A percentile compares a stretch with the other conserved stretches of the same genome.
phyloP scores from a whole-genome alignment of 2,888 invertebrate genomes.

The Hirtodrosophila histrioides region DNA sequence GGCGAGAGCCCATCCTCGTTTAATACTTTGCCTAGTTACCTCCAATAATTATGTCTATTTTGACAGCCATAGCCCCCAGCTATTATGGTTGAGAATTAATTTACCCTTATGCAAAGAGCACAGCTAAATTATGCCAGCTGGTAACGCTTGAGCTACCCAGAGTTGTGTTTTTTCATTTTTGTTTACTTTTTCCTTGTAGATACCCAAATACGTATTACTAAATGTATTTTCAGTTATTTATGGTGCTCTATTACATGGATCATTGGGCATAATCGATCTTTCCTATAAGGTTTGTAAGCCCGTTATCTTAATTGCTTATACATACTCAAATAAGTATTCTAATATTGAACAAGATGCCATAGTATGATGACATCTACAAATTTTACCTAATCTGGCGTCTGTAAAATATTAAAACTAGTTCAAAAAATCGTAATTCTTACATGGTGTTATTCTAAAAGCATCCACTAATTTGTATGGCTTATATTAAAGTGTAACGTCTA shows the following conservation, averaged over 20 bases:
- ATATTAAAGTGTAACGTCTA: too few relatives aligned
- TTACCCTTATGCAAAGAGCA: constrained; percentile 34
- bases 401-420: too few relatives aligned
- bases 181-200: constrained; percentile 30
- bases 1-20: constrained; percentile 34
- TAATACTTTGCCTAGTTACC: constrained; percentile 44
- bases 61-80: constrained; percentile 51
- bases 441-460: too few relatives aligned
- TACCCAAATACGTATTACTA: constrained; percentile 40
- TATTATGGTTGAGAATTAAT: constrained; percentile 55
- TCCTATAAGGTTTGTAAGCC: constrained; percentile 26
- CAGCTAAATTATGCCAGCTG: constrained; percentile 21
- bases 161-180: background rate
- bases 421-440: too few relatives aligned
- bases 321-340: too few relatives aligned
- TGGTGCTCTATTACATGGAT: constrained; percentile 33
- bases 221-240: constrained; percentile 25
- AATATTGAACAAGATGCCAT: too few relatives aligned
- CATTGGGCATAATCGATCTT: constrained; percentile 17
- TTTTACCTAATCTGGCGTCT: too few relatives aligned
- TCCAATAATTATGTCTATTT: constrained; percentile 46
- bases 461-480: too few relatives aligned
- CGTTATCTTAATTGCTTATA: constrained; percentile 40
- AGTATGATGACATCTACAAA: too few relatives aligned
- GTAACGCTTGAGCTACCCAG: background rate